phyloP scores from a whole-genome alignment of 2,888 invertebrate species.

The Vanessa cardui region DNA sequence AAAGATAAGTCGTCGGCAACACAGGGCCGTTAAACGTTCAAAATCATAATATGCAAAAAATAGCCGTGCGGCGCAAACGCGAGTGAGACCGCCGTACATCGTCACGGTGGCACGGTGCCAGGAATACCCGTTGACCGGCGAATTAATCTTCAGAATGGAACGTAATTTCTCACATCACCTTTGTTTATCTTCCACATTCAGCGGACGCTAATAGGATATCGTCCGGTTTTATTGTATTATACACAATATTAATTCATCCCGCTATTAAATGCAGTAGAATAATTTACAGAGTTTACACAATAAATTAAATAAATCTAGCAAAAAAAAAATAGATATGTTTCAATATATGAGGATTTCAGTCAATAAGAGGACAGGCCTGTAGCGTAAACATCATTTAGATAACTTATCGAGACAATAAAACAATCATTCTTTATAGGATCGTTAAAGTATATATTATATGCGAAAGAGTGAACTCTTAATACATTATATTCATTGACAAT shows the following conservation, averaged over 20 bases:
- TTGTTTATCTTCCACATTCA: conserved; percentile 28
- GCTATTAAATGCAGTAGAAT: background rate
- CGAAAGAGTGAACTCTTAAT: background rate
- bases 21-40: conserved; percentile 13
- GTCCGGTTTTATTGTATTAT: conserved; percentile 4
- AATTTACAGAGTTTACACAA: background rate
- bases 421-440: background rate
- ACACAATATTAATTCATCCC: conserved; percentile 2
- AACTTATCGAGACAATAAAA: conserved; percentile 14
- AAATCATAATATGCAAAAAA: conserved; percentile 28
- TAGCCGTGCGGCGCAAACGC: conserved; percentile 25
- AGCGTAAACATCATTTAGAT: conserved; percentile 22
- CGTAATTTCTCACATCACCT: conserved; percentile 29
- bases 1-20: conserved; percentile 4
- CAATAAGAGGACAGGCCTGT: conserved; percentile 14
- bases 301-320: background rate
- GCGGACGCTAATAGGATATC: conserved; percentile 11
- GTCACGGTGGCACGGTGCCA: conserved; percentile 38
- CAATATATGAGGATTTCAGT: conserved; percentile 3
- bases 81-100: conserved; percentile 26
- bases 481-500: background rate
- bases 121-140: conserved; percentile 34
- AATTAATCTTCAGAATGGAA: conserved; percentile 34
- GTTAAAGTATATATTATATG: conserved; percentile 12
- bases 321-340: background rate